These are phyloP conservation scores for Mesochorus sp. DNA, from an alignment of 2,888 invertebrate genomes.

Conservation along the genomic window DNA sequence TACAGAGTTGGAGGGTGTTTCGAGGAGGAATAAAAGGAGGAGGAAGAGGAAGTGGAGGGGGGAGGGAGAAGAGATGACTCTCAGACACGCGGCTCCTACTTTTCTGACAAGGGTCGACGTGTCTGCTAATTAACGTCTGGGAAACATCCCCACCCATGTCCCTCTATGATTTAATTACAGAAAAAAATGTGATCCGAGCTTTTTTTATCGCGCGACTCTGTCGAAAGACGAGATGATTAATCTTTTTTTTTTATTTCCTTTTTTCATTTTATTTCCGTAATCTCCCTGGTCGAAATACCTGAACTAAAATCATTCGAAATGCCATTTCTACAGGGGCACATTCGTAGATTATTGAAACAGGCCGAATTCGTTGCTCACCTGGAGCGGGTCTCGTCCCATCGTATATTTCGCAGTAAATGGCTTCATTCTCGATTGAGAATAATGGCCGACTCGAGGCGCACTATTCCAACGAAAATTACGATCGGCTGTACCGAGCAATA, in stretches of 20 bases:
- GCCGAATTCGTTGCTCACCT: slow-evolving; percentile 77
- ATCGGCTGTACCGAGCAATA: slow-evolving; percentile 59
- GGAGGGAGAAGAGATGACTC: background rate
- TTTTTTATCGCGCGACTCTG: background rate
- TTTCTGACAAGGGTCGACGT: slow-evolving; percentile 50
- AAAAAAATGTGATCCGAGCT: background rate
- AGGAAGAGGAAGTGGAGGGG: background rate
- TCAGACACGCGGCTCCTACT: slow-evolving; percentile 1
- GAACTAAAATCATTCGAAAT: background rate
- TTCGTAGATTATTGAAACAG: slow-evolving; percentile 73
- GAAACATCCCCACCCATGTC: slow-evolving; percentile 10
- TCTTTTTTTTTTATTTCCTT: too few relatives aligned
- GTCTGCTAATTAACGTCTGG: slow-evolving; percentile 36
- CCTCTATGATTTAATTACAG: slow-evolving; percentile 26
- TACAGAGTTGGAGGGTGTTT: too few relatives aligned
- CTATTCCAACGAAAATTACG: slow-evolving; percentile 65
- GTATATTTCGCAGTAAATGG: slow-evolving; percentile 67
- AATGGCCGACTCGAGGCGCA: slow-evolving; percentile 60
- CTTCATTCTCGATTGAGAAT: slow-evolving; percentile 61
- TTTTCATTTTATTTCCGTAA: background rate
- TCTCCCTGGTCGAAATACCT: background rate
- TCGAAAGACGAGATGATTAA: slow-evolving; percentile 22
- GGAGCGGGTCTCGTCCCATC: slow-evolving; percentile 70
- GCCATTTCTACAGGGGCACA: slow-evolving; percentile 66
- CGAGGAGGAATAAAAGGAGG: too few relatives aligned